phyloP scores from a whole-genome alignment of 1,140 invertebrate genomes.

The Tetramorium parvispinum region DNA sequence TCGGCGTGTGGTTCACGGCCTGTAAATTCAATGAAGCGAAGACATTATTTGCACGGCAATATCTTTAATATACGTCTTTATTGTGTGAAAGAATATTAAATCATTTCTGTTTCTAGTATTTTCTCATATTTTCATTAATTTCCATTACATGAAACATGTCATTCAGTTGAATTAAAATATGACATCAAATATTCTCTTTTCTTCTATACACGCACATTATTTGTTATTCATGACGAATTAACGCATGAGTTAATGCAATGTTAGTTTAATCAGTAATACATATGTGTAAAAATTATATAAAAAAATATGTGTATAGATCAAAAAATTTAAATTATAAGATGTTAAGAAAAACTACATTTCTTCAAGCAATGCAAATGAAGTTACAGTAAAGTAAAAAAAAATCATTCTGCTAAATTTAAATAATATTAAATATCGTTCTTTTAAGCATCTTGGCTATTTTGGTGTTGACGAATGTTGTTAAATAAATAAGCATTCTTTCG shows the following conservation, averaged over 20 bases:
- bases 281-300: not conserved
- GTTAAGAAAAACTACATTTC: not conserved
- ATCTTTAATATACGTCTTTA: not conserved
- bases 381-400: not conserved
- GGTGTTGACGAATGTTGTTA: not conserved
- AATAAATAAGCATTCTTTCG: not conserved
- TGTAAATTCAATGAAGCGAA: constrained; percentile 30
- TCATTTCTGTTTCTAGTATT: not conserved
- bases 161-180: not conserved
- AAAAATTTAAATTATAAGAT: not conserved
- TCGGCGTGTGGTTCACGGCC: constrained; percentile 63
- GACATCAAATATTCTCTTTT: not conserved
- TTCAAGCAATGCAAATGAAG: not conserved
- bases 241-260: not conserved
- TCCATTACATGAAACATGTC: not conserved
- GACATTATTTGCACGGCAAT: not conserved
- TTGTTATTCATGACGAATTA: not conserved
- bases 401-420: not conserved
- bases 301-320: not conserved
- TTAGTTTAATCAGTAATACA: not conserved
- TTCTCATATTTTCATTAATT: not conserved
- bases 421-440: not conserved
- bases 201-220: not conserved
- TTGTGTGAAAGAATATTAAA: not conserved
- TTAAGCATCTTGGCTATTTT: not conserved